A percentile compares a stretch with the other conserved stretches of the same genome.
These are phyloP conservation scores for Muntiacus muntjak DNA, from an alignment of 2,113 vertebrate species.

Conservation along the genomic window DNA sequence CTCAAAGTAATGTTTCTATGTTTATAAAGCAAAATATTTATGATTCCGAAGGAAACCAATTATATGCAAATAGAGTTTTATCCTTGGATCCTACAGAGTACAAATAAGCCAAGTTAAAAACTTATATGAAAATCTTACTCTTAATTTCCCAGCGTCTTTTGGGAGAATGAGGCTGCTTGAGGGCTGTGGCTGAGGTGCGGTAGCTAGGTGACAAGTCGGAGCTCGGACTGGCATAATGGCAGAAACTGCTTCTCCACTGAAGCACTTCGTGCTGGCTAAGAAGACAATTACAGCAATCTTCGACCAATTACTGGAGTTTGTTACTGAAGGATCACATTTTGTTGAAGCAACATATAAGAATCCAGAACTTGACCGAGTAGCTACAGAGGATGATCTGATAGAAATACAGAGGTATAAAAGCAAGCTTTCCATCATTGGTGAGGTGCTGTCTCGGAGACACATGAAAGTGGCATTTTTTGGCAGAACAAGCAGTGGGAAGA, in stretches of 20 bases:
- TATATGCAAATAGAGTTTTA: background rate
- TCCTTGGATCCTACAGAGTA: background rate
- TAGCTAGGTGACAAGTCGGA: too few species aligned
- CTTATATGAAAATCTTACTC: background rate
- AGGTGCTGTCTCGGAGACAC: conserved; percentile 93
- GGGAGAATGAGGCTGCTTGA: too few species aligned
- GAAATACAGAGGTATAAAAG: conserved; percentile 87
- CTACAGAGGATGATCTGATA: conserved; percentile 84
- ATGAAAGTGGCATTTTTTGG: conserved; percentile 99
- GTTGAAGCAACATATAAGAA: conserved; percentile 91
- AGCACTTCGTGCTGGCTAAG: conserved; percentile 96
- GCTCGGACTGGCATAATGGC: conserved; percentile 77
- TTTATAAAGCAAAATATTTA: background rate
- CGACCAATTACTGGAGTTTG: conserved; percentile 90
- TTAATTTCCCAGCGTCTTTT: too few species aligned
- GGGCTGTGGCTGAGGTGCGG: too few species aligned
- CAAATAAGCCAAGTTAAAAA: background rate
- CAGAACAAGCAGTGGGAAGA: conserved; percentile 98
- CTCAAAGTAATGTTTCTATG: background rate
- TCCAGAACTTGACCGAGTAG: conserved; percentile 86
- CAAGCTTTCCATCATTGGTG: conserved; percentile 90
- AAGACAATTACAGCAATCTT: conserved; percentile 94
- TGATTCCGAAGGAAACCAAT: background rate
- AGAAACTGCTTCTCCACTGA: conserved; percentile 89
- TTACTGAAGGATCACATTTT: conserved; percentile 90